Evolutionary conservation across 2,888 invertebrate species (phyloP).

Genomic region (Drosophila tanythrix): DNA sequence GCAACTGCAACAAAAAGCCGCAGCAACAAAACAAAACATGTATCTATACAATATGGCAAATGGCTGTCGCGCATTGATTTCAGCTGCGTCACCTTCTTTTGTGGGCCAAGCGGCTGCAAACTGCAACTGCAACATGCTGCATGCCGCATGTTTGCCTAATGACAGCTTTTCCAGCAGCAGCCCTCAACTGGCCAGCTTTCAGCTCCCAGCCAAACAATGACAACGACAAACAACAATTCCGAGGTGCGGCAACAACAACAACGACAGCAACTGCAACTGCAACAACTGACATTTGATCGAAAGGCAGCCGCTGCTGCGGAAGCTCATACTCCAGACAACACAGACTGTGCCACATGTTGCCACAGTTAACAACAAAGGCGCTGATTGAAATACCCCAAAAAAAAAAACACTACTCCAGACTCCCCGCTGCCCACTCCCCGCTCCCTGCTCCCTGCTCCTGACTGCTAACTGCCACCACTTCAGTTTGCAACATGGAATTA

Average conservation of each 20-base stretch:
- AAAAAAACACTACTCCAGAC: background rate
- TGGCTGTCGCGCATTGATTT: conserved; percentile 71
- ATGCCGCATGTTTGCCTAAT: conserved; percentile 62
- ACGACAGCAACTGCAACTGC: conserved; percentile 7
- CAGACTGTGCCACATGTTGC: conserved; percentile 39
- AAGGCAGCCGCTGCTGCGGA: conserved; percentile 70
- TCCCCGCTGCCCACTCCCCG: background rate
- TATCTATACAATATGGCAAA: conserved; percentile 23
- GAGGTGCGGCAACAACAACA: conserved; percentile 56
- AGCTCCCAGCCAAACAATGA: conserved; percentile 33
- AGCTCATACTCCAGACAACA: conserved; percentile 43
- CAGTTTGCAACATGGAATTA: conserved; percentile 34
- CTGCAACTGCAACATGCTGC: conserved; percentile 28
- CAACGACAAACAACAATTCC: conserved; percentile 61
- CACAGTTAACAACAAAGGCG: conserved; percentile 46
- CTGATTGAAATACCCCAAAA: conserved; percentile 58
- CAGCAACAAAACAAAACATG: conserved; percentile 12
- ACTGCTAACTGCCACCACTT: conserved; percentile 31
- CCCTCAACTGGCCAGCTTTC: conserved; percentile 29
- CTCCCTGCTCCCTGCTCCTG: background rate
- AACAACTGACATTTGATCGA: conserved; percentile 72
- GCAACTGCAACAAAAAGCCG: conserved; percentile 13
- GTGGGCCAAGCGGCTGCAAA: conserved; percentile 52
- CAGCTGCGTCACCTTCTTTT: conserved; percentile 75
- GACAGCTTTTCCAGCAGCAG: conserved; percentile 48